Conservation (phyloP, 2,797 vertebrate species). For the Melanotaenia nigrans region DNA sequence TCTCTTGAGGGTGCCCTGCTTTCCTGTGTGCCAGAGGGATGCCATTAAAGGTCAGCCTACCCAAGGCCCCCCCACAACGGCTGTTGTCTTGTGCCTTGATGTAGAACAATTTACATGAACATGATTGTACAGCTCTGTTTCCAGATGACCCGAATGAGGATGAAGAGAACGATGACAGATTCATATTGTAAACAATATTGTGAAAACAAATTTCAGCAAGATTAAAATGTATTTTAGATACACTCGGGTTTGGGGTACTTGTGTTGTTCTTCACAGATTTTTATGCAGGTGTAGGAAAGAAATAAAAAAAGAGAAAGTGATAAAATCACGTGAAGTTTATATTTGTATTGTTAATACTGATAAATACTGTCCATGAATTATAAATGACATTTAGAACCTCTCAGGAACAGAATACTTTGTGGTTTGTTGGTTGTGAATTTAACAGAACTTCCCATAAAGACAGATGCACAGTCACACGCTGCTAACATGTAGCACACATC, state of each 20-base stretch:
- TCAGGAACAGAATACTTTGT: constrained; percentile 19
- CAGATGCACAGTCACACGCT: constrained; percentile 11
- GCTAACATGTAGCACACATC: constrained; percentile 20
- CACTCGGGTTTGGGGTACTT: constrained; percentile 85
- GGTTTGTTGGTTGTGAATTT: constrained; percentile 11
- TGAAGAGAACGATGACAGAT: constrained; percentile 65
- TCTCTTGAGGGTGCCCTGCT: constrained; percentile 44
- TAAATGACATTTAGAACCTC: constrained; percentile 10
- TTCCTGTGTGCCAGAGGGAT: constrained; percentile 78
- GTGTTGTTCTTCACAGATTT: constrained; percentile 79
- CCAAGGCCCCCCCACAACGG: constrained; percentile 81
- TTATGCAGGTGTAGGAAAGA: constrained; percentile 37
- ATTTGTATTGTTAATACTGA: constrained; percentile 49
- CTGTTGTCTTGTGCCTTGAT: constrained; percentile 88
- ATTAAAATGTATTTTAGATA: constrained; percentile 98
- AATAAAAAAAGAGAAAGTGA: constrained; percentile 1
- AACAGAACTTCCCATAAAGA: constrained; percentile 12
- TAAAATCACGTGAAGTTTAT: constrained; percentile 32
- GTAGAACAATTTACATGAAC: constrained; percentile 87
- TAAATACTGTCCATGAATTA: constrained; percentile 18
- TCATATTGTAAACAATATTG: constrained; percentile 84
- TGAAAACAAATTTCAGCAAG: constrained; percentile 89
- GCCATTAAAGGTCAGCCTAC: constrained; percentile 83
- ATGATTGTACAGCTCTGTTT: constrained; percentile 89
- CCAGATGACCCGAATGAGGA: constrained; percentile 65